A percentile compares a stretch with the other conserved stretches of the same genome.
Evolutionary conservation across 1,140 invertebrate species (phyloP).

Genomic region (Limonius californicus): DNA sequence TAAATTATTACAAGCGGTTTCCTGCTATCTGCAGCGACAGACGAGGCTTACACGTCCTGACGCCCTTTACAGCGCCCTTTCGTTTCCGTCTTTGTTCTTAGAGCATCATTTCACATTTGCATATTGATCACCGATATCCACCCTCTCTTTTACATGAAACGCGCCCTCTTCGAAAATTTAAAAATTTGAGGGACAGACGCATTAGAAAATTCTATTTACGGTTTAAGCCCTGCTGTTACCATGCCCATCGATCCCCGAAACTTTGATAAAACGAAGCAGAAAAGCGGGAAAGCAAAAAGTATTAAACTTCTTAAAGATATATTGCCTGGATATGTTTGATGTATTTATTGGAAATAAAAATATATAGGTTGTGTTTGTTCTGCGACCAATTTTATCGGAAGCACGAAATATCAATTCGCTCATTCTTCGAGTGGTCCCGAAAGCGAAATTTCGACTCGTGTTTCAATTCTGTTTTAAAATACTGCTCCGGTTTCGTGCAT

Average conservation of each 20-base stretch:
- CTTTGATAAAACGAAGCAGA: neutral
- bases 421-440: neutral
- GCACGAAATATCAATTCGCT: slow-evolving; percentile 1
- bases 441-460: neutral
- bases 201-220: neutral
- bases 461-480: too few relatives aligned
- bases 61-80: neutral
- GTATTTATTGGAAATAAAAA: slow-evolving; percentile 1
- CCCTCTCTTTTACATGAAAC: neutral
- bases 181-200: neutral
- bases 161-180: neutral
- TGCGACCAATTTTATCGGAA: neutral
- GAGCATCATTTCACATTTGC: neutral
- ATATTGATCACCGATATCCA: neutral
- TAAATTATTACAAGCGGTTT: neutral
- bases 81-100: neutral
- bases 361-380: slow-evolving; percentile 1
- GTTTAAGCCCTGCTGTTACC: neutral
- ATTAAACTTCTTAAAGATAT: slow-evolving; percentile 1
- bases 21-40: neutral
- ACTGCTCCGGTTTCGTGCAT: too few relatives aligned
- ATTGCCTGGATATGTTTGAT: slow-evolving; percentile 1
- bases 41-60: neutral
- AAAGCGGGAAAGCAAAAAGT: neutral
- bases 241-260: neutral